Conservation (phyloP, 92 coral and sea anemone species). For the Anthopleura xanthogrammica region DNA sequence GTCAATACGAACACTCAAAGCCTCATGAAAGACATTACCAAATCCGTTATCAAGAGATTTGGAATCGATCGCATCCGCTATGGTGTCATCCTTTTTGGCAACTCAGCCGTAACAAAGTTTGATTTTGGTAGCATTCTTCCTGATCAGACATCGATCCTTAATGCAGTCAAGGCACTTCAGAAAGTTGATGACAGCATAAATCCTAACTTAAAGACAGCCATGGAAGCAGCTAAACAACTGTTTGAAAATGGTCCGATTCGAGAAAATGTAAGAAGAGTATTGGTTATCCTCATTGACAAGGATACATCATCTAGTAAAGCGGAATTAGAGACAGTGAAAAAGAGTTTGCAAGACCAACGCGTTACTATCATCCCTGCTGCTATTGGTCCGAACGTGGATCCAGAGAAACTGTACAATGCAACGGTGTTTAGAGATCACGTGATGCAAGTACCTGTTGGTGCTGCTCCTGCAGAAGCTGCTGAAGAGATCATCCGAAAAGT, state of each 20-base stretch:
- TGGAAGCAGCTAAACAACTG: slow-evolving; percentile 18
- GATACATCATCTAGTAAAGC: slow-evolving; percentile 8
- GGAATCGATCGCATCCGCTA: slow-evolving; percentile 26
- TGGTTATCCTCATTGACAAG: slow-evolving; percentile 29
- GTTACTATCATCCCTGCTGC: slow-evolving; percentile 41
- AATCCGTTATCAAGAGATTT: slow-evolving; percentile 24
- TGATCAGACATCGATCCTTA: slow-evolving; percentile 11
- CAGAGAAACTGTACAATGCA: slow-evolving; percentile 16
- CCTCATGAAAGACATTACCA: slow-evolving; percentile 28
- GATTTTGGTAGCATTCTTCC: slow-evolving; percentile 27
- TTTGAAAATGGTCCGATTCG: slow-evolving; percentile 19
- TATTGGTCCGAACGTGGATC: slow-evolving; percentile 32
- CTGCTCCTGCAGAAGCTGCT: slow-evolving; percentile 13
- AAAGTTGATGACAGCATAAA: slow-evolving; percentile 30
- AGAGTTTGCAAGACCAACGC: slow-evolving; percentile 17
- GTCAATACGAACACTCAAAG: slow-evolving; percentile 16
- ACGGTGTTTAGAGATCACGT: slow-evolving; percentile 22
- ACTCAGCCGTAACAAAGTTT: slow-evolving; percentile 9
- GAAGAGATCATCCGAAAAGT: slow-evolving; percentile 21
- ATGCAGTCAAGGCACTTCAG: slow-evolving; percentile 7
- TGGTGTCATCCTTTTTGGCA: slow-evolving; percentile 28
- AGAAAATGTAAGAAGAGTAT: slow-evolving; percentile 8
- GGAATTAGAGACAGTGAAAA: background rate
- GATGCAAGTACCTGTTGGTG: slow-evolving; percentile 13
- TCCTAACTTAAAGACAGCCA: slow-evolving; percentile 20